Conservation (phyloP, 2,113 vertebrate genomes). For the Eretmochelys imbricata region DNA sequence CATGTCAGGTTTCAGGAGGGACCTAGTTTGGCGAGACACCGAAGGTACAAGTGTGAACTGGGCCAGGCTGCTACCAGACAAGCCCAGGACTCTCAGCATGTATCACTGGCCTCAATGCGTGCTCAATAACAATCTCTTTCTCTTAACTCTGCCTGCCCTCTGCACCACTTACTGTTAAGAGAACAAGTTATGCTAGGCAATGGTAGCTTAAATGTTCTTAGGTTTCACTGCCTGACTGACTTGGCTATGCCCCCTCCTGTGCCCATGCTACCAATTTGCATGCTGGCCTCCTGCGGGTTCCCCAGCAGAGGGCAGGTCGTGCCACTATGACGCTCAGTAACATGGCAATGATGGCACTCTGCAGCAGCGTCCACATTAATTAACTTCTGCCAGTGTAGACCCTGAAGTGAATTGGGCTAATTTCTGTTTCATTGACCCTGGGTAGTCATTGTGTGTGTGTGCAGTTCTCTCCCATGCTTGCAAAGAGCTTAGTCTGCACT, state of each 20-base stretch:
- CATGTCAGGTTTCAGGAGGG: neutral
- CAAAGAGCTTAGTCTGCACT: neutral
- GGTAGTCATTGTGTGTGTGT: constrained; percentile 23
- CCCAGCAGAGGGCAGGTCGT: fast-evolving
- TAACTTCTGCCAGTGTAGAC: neutral
- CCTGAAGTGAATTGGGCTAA: neutral
- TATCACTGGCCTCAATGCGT: neutral
- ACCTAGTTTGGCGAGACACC: fast-evolving
- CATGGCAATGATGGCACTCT: neutral
- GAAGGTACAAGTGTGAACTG: neutral
- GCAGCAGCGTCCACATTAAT: neutral
- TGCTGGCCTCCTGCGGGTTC: neutral
- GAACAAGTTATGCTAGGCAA: fast-evolving
- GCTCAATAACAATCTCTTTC: neutral
- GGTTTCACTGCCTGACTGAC: neutral
- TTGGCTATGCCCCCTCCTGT: neutral
- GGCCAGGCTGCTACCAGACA: fast-evolving
- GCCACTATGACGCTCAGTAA: neutral
- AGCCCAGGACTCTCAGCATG: neutral
- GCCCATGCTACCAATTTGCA: neutral
- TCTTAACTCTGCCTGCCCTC: neutral
- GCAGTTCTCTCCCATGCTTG: neutral
- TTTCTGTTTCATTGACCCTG: neutral
- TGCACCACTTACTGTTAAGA: fast-evolving
- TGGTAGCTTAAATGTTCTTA: neutral